Percentiles rank a stretch among this genome's conserved stretches.
Evolutionary conservation across 1,140 invertebrate species (phyloP).

Genomic region (Bombus consobrinus): DNA sequence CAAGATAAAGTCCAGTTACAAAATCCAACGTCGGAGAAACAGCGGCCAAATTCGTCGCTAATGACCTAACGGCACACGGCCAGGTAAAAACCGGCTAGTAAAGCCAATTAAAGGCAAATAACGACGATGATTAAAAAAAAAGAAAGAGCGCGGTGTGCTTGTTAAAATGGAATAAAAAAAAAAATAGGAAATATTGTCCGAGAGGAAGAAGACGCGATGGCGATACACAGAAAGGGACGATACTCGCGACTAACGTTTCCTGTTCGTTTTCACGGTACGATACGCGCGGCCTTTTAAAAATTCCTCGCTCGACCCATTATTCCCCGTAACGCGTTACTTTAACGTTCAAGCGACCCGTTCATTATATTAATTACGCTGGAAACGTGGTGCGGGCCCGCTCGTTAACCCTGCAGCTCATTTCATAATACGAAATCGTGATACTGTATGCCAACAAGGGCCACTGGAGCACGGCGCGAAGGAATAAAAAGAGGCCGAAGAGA

Average conservation of each 20-base stretch:
- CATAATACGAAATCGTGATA: constrained; percentile 60
- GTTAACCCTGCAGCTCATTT: constrained; percentile 66
- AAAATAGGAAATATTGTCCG: neutral
- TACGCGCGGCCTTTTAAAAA: neutral
- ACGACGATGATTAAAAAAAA: neutral
- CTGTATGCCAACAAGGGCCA: neutral
- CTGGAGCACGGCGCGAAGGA: neutral
- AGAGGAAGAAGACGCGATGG: neutral
- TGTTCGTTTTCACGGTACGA: constrained; percentile 3
- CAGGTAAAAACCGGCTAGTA: neutral
- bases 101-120: neutral
- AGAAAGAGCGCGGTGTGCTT: neutral
- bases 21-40: neutral
- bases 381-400: constrained; percentile 48
- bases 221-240: neutral
- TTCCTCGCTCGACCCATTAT: constrained; percentile 59
- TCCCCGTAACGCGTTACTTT: constrained; percentile 70
- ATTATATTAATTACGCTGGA: constrained; percentile 71
- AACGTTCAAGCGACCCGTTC: constrained; percentile 66
- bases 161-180: neutral
- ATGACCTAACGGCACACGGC: neutral
- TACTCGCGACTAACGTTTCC: neutral
- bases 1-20: neutral
- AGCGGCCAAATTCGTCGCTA: neutral
- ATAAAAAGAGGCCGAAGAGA: neutral